Base-by-base conservation (phyloP, 2,113 vertebrate species). In the Platichthys stellatus region DNA sequence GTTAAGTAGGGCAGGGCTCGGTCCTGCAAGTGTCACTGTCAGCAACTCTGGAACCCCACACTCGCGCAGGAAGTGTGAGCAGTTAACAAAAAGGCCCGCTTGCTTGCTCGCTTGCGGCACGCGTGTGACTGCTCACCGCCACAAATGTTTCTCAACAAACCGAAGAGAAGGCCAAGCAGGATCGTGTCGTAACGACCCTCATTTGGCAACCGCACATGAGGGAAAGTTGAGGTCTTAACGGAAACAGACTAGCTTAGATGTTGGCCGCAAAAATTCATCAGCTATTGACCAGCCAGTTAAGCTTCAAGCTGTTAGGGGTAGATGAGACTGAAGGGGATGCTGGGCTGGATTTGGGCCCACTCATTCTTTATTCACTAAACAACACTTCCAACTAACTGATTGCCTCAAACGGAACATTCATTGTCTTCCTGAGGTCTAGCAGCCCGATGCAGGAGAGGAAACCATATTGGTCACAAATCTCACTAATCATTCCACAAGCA, bases 1-100 rank as follows among this genome's bases (percentile, higher is more conserved):
- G 87, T 86, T 94, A 95, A 94, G 93, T 95, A 95, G 93, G 94
- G 84, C 94, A 94, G 88, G 90, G 78, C 88, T 89, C 65, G 86
- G 92, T 88, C 90, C 89, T 88, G 90, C 76, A 82, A 93, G 91
- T 90, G 92, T 93, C 91, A 89, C 89, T 86, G 93, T 94, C 94
- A 94, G 93, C 92, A 94, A 92, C 90, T 93, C 92, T 93, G 90
- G 89, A 92, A 89, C 88, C 85, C 51, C 89, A 90, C 87, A 75
- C 84, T 91, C 81, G 31, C 31, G 1, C 31, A 31, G 31, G 6
- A 7, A 31, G 31, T 31, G 31, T 31, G 87, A 89, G 85, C 87
- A 79, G 80, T 90, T 88, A 85, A 87, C 87, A 88, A 90, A 91
- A 89, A 85, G 80, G 84, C 81, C 90, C 15, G 72, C 85, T 75